Evolutionary conservation across 2,113 vertebrate genomes (phyloP), one percentile per base, ranked within the genome.

Genomic region (Ploceus nigricollis): DNA sequence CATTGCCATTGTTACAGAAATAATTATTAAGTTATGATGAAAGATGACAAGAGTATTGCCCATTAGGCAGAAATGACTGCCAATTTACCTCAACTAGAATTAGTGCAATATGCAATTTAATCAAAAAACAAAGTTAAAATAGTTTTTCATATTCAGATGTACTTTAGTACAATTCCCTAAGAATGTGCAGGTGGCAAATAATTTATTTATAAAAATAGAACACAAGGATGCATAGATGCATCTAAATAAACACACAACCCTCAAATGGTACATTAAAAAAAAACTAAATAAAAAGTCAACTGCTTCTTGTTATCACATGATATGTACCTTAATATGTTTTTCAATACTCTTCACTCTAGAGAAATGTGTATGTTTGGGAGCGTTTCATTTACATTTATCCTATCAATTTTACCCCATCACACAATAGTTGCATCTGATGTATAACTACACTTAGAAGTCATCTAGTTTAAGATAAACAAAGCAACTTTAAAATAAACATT

Each of bases 301-400:
- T 77, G 42, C 18, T 69, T 81, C n/a, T 64, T 20, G 44, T n/a
- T 42, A 44, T n/a, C 9, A 68, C 7, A 40, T 31, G 33, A 28
- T 37, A 1, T 39, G 6, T 23, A 75, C n/a, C 14, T 48, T 65
- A 88, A 40, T 5, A 23, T 6, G 6, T 44, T 78, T 40, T 27
- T 16, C 20, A 69, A 57, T 6, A 31, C 23, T 40, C 80, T 68
- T 23, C 15, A 37, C 11, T 64, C 45, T 56, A 79, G 15, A 69
- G 33, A 64, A 80, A 48, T 3, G 3, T 0, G 0, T 10, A 19
- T 28, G 10, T 47, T 70, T 16, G 21, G 9, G 25, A 42, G 8
- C 11, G 11, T 39, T 8, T 47, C 4, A 51, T 61, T 68, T 64
- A 82, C 24, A 64, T 35, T 48, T 53, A 57, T 28, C 27, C 27